Conservation (phyloP, 2,113 vertebrate genomes). For the Oplegnathus fasciatus region DNA sequence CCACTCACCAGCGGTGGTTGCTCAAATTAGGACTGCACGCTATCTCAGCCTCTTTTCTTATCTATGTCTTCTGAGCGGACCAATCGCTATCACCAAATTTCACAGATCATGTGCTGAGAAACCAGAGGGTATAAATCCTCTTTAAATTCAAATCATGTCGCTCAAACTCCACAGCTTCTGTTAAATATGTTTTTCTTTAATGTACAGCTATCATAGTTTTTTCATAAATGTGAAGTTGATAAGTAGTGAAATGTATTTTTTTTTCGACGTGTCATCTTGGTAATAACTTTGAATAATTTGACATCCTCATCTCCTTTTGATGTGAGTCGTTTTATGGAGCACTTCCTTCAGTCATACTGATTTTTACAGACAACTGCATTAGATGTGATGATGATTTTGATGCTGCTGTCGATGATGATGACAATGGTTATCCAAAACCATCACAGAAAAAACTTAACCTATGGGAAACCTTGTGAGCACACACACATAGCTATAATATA, state of each 20-base stretch:
- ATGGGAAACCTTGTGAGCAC: background rate
- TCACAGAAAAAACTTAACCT: background rate
- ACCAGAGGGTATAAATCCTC: slow-evolving; percentile 67
- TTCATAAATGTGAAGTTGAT: slow-evolving; percentile 16
- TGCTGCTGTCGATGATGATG: slow-evolving; percentile 1
- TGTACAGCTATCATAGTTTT: slow-evolving; percentile 10
- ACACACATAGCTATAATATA: background rate
- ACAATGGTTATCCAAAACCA: background rate
- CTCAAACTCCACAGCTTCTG: slow-evolving; percentile 50
- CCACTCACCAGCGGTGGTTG: slow-evolving; percentile 64
- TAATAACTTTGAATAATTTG: slow-evolving; percentile 31
- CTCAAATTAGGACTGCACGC: slow-evolving; percentile 72
- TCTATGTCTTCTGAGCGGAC: slow-evolving; percentile 54
- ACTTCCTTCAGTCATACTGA: background rate
- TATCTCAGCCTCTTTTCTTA: slow-evolving; percentile 70
- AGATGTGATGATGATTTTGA: slow-evolving; percentile 6
- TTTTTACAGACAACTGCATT: background rate
- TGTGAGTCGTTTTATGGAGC: background rate
- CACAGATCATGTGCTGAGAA: slow-evolving; percentile 62
- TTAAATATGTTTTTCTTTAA: slow-evolving; percentile 36
- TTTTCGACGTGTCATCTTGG: slow-evolving; percentile 10
- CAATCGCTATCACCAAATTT: slow-evolving; percentile 63
- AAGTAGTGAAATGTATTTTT: slow-evolving; percentile 7
- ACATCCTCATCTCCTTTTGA: slow-evolving; percentile 17
- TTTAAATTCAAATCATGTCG: slow-evolving; percentile 71